Evolutionary conservation across 2,113 vertebrate species (phyloP), one percentile per base, ranked within the genome.

Genomic region (Antechinus flavipes): DNA sequence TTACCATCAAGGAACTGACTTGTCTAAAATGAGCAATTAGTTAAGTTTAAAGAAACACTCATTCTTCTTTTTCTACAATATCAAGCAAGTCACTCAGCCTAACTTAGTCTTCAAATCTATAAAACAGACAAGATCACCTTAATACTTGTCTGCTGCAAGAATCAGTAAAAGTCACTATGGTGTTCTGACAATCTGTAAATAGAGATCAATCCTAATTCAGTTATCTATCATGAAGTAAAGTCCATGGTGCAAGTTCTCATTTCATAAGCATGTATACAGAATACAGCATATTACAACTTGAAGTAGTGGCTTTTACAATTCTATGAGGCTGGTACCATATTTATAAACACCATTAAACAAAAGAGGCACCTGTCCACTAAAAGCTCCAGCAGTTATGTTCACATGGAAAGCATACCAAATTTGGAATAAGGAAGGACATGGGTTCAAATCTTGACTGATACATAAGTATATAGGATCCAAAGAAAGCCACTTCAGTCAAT

Each of bases 131-230:
- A 93, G 91, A 94, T 89, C 23, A n/a, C n/a, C 16, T 76, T 76
- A 76, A 76, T 76, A 76, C 35, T 2, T 7, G 35, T 19, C 35
- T 76, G 35, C 30, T n/a, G 30, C n/a, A 76, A 76, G 61, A 76
- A n/a, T 35, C n/a, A 5, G 4, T 19, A 35, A 76, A 76, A 76
- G 61, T 76, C 14, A 76, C 16, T 76, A 76, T 3, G 7, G 14
- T n/a, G 30, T 16, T 68, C 61, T 12, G 30, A 35, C 11, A 68
- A 12, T 68, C 30, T 93, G 94, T 27, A 95, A 97, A 93, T 89
- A 96, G 55, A 95, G 91, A 90, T 90, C 54, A 84, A 94, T 27
- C 91, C 89, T 97, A 97, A 97, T 96, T 97, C 97, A 97, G 97
- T 97, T 96, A 97, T 93, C 68, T 90, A 93, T 49, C 0, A 0